Conservation (phyloP, 1,140 invertebrate species). For the Cotesia chilonis region DNA sequence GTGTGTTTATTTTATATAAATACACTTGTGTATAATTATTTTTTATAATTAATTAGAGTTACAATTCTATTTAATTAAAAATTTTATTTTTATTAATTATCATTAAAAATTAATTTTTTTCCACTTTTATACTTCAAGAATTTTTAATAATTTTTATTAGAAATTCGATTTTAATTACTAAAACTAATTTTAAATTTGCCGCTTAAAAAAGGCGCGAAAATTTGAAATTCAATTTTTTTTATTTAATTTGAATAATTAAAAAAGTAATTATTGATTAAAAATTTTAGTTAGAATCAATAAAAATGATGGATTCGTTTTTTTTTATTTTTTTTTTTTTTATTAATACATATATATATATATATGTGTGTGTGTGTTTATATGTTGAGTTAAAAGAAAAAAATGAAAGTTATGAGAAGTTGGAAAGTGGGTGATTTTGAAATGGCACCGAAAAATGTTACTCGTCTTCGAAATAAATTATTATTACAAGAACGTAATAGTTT, state of each 20-base stretch:
- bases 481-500: conserved; percentile 10
- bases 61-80: background rate
- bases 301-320: too few species aligned
- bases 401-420: conserved; percentile 19
- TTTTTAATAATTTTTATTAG: too few species aligned
- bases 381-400: conserved; percentile 7
- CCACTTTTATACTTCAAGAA: too few species aligned
- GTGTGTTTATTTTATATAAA: conserved; percentile 11
- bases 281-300: too few species aligned
- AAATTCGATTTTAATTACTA: too few species aligned
- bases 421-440: conserved; percentile 26
- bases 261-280: too few species aligned
- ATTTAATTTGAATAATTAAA: too few species aligned
- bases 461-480: conserved; percentile 10
- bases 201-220: too few species aligned
- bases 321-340: background rate
- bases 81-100: too few species aligned
- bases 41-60: background rate
- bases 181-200: too few species aligned
- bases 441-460: conserved; percentile 10
- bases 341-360: background rate
- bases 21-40: background rate
- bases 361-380: background rate
- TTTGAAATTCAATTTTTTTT: too few species aligned
- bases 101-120: too few species aligned